Base-by-base conservation (phyloP, 2,888 invertebrate genomes). In the Petrolisthes manimaculis region DNA sequence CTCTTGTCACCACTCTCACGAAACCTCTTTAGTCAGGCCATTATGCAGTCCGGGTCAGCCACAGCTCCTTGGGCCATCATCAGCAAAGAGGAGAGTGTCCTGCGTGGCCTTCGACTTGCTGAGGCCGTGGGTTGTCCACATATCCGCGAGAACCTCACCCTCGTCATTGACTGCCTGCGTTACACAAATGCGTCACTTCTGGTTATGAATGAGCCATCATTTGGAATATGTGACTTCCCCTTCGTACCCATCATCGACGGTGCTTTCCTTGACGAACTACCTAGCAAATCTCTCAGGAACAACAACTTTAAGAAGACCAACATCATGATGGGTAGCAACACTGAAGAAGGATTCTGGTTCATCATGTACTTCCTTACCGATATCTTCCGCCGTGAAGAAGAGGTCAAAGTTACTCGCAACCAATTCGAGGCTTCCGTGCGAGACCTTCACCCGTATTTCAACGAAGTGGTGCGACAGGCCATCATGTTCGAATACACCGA, bases 191-290 rank as follows among this genome's bases (percentile, higher is more conserved):
- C 96, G 5, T 94, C 95, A 83, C 95, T 95, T 91, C 93, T 97
- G 89, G 97, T 97, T 3, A 95, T 96, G 92, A 96, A 96, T 55
- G 91, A 91, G 61, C 91, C 89, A 14, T 91, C 92, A 12, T 93
- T 96, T 92, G 96, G 96, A 0, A 96, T 97, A 91, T 96, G 96
- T 93, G 97, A 97, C 93, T 98, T 98, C 93, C 97, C 98, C 54
- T 98, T 98, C 93, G 97, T 98, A 18, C 98, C 98, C 0, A 96
- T 98, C 75, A 96, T 98, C 71, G 98, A 99, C 93, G 98, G 98
- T 8, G 95, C 97, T 51, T 98, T 98, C 93, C 94, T 99, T 91
- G 96, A 97, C 92, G 98, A 98, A 93, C 94, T 95, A 82, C 96
- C 97, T 1, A 93, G 93, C 51, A 92, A 95, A 83, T 95, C 96